phyloP scores from a whole-genome alignment of 1,140 invertebrate genomes.

The Drosophila insularis region DNA sequence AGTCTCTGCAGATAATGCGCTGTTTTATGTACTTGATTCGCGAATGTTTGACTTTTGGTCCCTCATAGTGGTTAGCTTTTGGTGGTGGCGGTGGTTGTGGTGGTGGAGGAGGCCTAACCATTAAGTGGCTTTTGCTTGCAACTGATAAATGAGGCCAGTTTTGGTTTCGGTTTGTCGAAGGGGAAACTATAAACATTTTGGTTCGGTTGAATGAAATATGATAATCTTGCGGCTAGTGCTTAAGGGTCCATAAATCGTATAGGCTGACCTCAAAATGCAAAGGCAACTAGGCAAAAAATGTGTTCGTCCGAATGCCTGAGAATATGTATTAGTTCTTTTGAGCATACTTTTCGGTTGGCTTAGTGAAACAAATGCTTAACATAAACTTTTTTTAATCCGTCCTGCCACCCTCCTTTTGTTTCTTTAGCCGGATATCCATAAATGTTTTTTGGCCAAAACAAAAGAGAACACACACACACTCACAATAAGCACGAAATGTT shows the following conservation, averaged over 20 bases:
- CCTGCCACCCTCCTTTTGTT: background rate
- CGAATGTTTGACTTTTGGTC: conserved; percentile 49
- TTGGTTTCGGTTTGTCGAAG: background rate
- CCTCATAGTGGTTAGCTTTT: background rate
- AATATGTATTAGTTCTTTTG: background rate
- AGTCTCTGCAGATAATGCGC: conserved; percentile 56
- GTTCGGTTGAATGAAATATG: conserved; percentile 50
- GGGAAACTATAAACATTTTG: conserved; percentile 41
- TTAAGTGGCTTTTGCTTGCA: conserved; percentile 59
- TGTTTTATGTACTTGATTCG: conserved; percentile 52
- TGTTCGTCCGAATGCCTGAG: background rate
- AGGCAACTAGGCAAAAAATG: background rate
- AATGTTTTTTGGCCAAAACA: background rate
- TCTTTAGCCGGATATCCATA: background rate
- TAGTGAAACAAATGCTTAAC: conserved; percentile 1
- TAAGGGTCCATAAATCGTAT: conserved; percentile 45
- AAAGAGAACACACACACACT: background rate
- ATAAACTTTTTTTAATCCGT: background rate
- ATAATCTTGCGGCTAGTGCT: conserved; percentile 36
- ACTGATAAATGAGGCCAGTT: conserved; percentile 56
- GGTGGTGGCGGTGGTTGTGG: background rate
- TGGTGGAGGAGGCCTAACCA: conserved; percentile 16
- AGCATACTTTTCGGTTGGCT: background rate
- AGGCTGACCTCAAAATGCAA: conserved; percentile 14
- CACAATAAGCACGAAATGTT: background rate